Conservation (phyloP, 2,797 vertebrate species). For the Apodemus agrarius region DNA sequence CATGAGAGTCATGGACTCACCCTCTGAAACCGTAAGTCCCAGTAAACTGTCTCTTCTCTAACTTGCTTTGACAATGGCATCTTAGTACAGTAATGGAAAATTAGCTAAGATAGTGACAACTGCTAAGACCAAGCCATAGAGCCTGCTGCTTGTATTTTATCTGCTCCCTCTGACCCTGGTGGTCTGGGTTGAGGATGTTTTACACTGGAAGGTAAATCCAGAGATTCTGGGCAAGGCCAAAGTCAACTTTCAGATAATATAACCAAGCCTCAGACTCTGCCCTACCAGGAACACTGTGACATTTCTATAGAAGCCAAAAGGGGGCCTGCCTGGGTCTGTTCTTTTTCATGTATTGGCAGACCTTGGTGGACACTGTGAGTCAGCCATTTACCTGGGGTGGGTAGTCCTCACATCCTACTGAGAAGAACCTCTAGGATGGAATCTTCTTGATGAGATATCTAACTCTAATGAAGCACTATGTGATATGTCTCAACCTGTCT, state of each 20-base stretch:
- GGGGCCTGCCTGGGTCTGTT: not conserved
- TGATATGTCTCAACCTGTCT: not conserved
- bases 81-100: not conserved
- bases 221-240: not conserved
- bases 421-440: not conserved
- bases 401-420: constrained; percentile 31
- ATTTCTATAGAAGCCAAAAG: not conserved
- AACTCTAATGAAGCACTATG: not conserved
- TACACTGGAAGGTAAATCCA: not conserved
- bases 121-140: not conserved
- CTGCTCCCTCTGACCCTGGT: not conserved
- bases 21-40: not conserved
- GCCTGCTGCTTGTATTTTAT: not conserved
- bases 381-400: constrained; percentile 44
- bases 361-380: accelerated
- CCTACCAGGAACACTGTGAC: not conserved
- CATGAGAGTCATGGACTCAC: not conserved
- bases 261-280: not conserved
- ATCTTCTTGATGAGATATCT: not conserved
- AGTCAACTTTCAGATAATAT: not conserved
- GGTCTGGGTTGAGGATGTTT: not conserved
- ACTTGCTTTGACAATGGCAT: not conserved
- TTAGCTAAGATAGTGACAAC: not conserved
- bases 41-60: not conserved
- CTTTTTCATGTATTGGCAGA: not conserved